These are phyloP conservation scores for Luscinia luscinia DNA, from an alignment of 2,797 vertebrate species.

Conservation along the genomic window DNA sequence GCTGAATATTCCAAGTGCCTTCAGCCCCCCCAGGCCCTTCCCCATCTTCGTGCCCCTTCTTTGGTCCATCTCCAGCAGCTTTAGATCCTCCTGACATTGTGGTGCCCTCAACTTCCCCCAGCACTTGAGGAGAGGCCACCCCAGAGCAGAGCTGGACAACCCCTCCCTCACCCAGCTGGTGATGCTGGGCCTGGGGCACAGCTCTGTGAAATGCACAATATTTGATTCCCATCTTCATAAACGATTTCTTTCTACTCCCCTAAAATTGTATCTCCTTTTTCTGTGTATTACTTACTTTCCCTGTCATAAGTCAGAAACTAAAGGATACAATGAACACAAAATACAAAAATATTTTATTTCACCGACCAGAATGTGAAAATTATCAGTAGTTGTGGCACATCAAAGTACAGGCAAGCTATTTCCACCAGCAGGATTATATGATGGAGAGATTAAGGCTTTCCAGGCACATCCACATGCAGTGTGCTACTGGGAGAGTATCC, in stretches of 20 bases:
- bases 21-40: not conserved
- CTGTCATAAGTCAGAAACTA: not conserved
- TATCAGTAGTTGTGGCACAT: not conserved
- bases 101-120: not conserved
- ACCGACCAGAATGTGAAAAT: not conserved
- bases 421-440: not conserved
- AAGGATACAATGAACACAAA: not conserved
- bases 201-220: not conserved
- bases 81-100: not conserved
- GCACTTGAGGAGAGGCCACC: accelerated
- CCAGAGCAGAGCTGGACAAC: not conserved
- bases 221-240: not conserved
- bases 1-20: not conserved
- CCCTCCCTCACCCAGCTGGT: not conserved
- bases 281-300: not conserved
- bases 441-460: not conserved
- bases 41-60: accelerated
- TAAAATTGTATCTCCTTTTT: not conserved
- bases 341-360: not conserved
- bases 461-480: not conserved
- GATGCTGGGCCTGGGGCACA: not conserved
- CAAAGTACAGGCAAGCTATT: not conserved
- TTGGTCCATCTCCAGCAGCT: not conserved
- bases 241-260: not conserved
- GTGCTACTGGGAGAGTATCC: not conserved